Evolutionary conservation across 2,888 invertebrate genomes (phyloP).

Genomic region (Miltochrista miniata): DNA sequence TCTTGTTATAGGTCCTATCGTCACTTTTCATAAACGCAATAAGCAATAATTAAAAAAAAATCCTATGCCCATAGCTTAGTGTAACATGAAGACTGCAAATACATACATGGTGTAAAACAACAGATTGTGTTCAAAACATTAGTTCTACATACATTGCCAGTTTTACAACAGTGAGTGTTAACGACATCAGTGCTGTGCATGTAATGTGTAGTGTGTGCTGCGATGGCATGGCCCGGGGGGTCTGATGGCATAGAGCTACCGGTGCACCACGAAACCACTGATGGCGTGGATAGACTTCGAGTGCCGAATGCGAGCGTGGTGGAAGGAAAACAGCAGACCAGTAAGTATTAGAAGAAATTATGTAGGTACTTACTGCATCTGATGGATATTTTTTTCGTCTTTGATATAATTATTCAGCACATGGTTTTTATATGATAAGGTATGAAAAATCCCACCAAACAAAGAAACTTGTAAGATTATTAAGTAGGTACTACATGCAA

Average conservation of each 20-base stretch:
- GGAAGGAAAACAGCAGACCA: conserved; percentile 43
- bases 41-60: no score
- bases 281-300: conserved; percentile 33
- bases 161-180: conserved; percentile 13
- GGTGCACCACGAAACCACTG: conserved; percentile 41
- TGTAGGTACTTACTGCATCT: no score
- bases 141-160: conserved; percentile 10
- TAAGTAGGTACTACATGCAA: no score
- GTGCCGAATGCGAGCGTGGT: conserved; percentile 45
- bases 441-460: no score
- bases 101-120: conserved; percentile 33
- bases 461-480: no score
- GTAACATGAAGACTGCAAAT: conserved; percentile 36
- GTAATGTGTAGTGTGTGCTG: conserved; percentile 41
- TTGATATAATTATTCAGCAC: no score
- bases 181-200: conserved; percentile 27
- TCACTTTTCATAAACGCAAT: no score
- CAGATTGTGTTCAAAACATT: conserved; percentile 29
- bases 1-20: no score
- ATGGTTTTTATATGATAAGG: no score
- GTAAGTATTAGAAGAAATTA: conserved; percentile 57
- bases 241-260: conserved; percentile 68
- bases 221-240: conserved; percentile 78
- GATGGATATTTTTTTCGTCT: no score
- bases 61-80: neutral